Evolutionary conservation across 2,113 vertebrate genomes (phyloP).

Genomic region (Potamarius usumacintae): DNA sequence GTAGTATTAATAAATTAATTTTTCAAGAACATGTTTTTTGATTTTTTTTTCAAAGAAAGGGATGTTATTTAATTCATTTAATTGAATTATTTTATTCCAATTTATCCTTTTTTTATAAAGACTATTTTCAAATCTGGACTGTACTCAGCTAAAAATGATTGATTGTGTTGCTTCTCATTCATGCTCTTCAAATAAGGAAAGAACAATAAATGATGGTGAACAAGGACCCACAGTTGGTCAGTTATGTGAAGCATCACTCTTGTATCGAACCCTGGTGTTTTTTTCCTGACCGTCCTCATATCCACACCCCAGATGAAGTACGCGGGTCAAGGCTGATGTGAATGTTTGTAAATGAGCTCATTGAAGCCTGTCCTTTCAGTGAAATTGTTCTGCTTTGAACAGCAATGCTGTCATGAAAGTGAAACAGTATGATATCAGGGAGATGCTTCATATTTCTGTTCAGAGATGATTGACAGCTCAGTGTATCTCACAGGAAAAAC

Average conservation of each 20-base stretch:
- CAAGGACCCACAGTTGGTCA: neutral
- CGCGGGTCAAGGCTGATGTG: neutral
- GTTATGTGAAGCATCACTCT: neutral
- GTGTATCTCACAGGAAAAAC: neutral
- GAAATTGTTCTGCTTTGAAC: neutral
- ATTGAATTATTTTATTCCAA: neutral
- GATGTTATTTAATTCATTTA: neutral
- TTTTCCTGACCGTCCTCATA: neutral
- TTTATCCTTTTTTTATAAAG: neutral
- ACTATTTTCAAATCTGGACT: neutral
- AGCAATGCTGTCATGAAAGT: neutral
- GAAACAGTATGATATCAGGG: neutral
- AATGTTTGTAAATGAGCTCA: neutral
- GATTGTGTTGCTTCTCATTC: neutral
- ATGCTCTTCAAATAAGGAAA: neutral
- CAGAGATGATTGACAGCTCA: constrained; percentile 11
- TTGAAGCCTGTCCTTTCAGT: neutral
- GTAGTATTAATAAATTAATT: too few relatives aligned
- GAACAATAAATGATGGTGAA: neutral
- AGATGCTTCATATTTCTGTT: neutral
- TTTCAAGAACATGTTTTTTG: neutral
- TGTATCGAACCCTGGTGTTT: neutral
- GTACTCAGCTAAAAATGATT: neutral
- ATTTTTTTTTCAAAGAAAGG: neutral
- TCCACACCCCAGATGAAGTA: neutral